These are phyloP conservation scores for Crotalus adamanteus DNA, from an alignment of 2,797 vertebrate species.

Conservation along the genomic window DNA sequence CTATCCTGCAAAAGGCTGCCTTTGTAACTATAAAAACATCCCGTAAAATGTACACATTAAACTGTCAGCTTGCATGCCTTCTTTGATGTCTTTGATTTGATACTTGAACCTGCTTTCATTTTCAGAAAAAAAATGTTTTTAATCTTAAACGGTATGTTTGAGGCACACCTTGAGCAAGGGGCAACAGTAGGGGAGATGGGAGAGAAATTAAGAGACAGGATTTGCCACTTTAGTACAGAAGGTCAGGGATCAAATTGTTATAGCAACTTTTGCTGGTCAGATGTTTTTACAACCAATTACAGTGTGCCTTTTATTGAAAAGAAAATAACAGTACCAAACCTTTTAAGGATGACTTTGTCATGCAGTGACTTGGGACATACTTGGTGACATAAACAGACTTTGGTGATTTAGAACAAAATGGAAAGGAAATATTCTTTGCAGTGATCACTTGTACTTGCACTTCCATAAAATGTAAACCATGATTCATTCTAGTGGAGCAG, in stretches of 20 bases:
- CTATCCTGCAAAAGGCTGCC: conserved; percentile 8
- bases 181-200: background rate
- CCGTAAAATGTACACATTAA: conserved; percentile 35
- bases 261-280: conserved; percentile 13
- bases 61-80: conserved; percentile 31
- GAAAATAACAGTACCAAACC: background rate
- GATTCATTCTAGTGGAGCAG: background rate
- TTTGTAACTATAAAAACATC: conserved; percentile 57
- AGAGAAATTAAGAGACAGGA: background rate
- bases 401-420: background rate
- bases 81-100: conserved; percentile 32
- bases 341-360: background rate
- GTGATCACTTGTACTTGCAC: background rate
- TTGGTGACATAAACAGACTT: background rate
- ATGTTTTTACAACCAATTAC: background rate
- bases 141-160: background rate
- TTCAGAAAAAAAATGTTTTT: conserved; percentile 30
- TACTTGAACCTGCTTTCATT: conserved; percentile 16
- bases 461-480: background rate
- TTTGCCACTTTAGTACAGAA: conserved; percentile 9
- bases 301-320: background rate
- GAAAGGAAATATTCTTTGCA: background rate
- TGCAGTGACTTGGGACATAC: background rate
- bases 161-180: conserved; percentile 1
- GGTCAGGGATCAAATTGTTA: conserved; percentile 8